Evolutionary conservation across 2,797 vertebrate genomes (phyloP).

Genomic region (Neoniphon sammara): DNA sequence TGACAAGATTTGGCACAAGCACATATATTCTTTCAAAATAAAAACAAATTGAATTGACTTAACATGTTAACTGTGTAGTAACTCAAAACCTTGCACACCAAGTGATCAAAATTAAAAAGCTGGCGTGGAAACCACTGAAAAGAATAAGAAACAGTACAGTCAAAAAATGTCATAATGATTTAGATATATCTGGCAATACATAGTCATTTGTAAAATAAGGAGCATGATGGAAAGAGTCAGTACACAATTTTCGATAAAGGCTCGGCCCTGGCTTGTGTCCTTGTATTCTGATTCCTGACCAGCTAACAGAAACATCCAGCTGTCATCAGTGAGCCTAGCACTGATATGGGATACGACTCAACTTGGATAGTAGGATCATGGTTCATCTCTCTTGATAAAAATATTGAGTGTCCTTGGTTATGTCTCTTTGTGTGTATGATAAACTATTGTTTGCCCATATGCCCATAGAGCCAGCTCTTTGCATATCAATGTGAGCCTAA

Average conservation of each 20-base stretch:
- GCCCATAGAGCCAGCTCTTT: conserved; percentile 80
- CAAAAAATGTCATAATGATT: conserved; percentile 8
- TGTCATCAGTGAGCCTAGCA: conserved; percentile 37
- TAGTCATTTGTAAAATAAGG: conserved; percentile 25
- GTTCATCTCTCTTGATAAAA: conserved; percentile 25
- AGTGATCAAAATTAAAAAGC: conserved; percentile 36
- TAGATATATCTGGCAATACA: conserved; percentile 25
- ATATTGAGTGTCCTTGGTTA: conserved; percentile 18
- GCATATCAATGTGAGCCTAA: conserved; percentile 65
- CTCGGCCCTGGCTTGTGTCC: conserved; percentile 32
- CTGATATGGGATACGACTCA: conserved; percentile 1
- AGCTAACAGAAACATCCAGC: conserved; percentile 44
- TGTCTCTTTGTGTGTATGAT: conserved; percentile 35
- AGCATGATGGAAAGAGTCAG: conserved; percentile 16
- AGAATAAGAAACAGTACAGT: conserved; percentile 26
- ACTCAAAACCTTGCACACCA: conserved; percentile 19
- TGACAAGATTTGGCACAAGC: conserved; percentile 78
- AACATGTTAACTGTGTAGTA: conserved; percentile 34
- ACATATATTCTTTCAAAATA: conserved; percentile 52
- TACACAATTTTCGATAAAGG: conserved; percentile 27
- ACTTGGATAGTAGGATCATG: conserved; percentile 37
- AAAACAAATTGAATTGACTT: conserved; percentile 45
- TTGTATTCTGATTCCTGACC: conserved; percentile 59
- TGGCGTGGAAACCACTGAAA: conserved; percentile 8
- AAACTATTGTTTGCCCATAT: conserved; percentile 54